phyloP scores from a whole-genome alignment of 2,888 invertebrate genomes.

The Drosophila formosana region DNA sequence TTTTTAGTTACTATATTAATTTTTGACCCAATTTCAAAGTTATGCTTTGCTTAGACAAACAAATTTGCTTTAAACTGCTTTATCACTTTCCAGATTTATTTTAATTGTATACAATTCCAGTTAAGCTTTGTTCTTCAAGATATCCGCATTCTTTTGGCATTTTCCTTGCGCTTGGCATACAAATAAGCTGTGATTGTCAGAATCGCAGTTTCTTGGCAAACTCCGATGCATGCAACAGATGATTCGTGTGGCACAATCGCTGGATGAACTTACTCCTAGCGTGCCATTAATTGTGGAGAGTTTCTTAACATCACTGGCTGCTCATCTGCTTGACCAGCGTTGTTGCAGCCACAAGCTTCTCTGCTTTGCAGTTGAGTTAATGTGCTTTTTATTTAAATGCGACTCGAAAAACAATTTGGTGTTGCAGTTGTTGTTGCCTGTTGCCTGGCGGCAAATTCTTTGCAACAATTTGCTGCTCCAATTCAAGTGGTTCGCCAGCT shows the following conservation, averaged over 20 bases:
- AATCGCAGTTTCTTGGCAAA: neutral
- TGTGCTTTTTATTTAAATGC: constrained; percentile 59
- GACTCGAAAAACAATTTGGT: constrained; percentile 26
- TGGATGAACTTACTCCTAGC: constrained; percentile 3
- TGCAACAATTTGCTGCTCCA: constrained; percentile 79
- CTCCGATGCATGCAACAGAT: constrained; percentile 8
- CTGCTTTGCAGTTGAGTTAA: constrained; percentile 22
- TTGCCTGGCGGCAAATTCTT: constrained; percentile 68
- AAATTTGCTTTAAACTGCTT: neutral
- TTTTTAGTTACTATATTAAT: no score
- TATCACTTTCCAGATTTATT: neutral
- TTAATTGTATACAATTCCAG: neutral
- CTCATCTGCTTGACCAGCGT: constrained; percentile 70
- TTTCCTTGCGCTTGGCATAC: neutral
- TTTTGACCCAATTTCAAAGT: no score
- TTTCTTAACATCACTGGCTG: constrained; percentile 60
- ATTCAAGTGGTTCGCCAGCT: constrained; percentile 54
- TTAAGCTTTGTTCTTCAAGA: neutral
- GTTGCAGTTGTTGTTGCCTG: constrained; percentile 36
- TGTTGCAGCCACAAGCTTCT: constrained; percentile 4
- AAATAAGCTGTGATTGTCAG: neutral
- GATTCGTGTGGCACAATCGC: constrained; percentile 53
- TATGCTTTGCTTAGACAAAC: no score
- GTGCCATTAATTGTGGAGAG: constrained; percentile 58
- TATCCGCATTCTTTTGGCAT: constrained; percentile 1